Base-by-base conservation (phyloP, 2,113 vertebrate species). In the Heterotilapia buettikoferi region DNA sequence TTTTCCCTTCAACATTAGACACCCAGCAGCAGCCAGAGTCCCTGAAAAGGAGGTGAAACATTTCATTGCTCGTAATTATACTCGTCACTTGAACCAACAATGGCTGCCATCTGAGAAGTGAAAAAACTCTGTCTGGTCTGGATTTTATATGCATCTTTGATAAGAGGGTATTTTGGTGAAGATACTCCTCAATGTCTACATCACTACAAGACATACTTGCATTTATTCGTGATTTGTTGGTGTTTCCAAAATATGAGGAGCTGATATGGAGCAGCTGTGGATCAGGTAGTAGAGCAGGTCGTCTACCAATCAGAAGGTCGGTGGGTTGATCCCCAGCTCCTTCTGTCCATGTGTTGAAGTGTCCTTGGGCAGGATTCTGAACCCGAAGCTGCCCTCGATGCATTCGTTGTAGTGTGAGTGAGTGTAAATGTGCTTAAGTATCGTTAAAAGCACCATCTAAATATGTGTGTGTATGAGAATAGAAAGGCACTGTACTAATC, bases 1-100 rank as follows among this genome's bases (percentile, higher is more conserved):
- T 61, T 4, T 6, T 61, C 2, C 53, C 40, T 1, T 90, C 10
- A 2, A 83, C 8, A 7, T 96, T 96, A 1, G 92, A 73, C 13
- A 3, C 7, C 96, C 96, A 97, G 90, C 96, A 97, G 86, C 96
- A 97, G 68, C 92, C 93, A 1, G 92, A 84, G n/a, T 63, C 78
- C 3, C 96, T 95, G 81, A 19, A 13, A 57, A 38, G 1, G 43
- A 66, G 26, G 71, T 13, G 13, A 78, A 24, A 31, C 43, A 12
- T 50, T 29, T 73, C 9, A 7, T 26, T 10, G 16, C 24, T 76
- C 6, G 3, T 19, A 29, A 50, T 29, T 19, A 50, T 0, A 29
- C 24, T 50, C 9, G 9, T 19, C 16, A 76, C 9, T 7, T 19
- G 43, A 50, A 31, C 24, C 43, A 0, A 76, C 43, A 47, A 0